Conservation (phyloP, 1,140 invertebrate genomes). For the Portunus trituberculatus region DNA sequence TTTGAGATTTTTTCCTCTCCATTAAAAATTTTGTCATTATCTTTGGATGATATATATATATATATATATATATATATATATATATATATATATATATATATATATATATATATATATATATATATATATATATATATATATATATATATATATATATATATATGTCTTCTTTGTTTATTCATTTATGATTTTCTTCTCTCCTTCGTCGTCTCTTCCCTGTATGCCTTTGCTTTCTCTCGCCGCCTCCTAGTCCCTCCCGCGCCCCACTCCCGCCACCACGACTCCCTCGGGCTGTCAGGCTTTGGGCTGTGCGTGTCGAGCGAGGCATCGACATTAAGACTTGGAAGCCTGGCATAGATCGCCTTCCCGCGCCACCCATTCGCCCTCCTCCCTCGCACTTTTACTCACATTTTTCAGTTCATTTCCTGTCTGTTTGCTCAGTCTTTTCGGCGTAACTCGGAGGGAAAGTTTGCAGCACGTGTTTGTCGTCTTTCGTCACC, state of each 20-base stretch:
- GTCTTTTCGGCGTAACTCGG: not conserved
- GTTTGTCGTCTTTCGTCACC: no score
- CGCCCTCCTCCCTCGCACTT: not conserved
- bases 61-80: no score
- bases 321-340: slow-evolving; percentile 8
- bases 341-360: not conserved
- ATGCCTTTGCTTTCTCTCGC: not conserved
- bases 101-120: no score
- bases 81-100: no score
- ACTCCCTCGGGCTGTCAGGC: not conserved
- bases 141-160: no score
- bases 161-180: no score
- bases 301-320: not conserved
- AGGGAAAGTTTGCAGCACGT: no score
- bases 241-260: not conserved
- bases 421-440: not conserved
- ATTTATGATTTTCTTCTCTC: not conserved
- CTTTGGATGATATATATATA: no score
- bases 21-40: no score
- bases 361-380: not conserved
- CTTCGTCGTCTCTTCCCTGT: not conserved
- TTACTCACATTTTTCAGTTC: slow-evolving; percentile 1
- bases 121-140: no score
- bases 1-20: no score
- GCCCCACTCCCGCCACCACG: not conserved